phyloP scores from a whole-genome alignment of 2,113 vertebrate species.

The Synchiropus splendidus region DNA sequence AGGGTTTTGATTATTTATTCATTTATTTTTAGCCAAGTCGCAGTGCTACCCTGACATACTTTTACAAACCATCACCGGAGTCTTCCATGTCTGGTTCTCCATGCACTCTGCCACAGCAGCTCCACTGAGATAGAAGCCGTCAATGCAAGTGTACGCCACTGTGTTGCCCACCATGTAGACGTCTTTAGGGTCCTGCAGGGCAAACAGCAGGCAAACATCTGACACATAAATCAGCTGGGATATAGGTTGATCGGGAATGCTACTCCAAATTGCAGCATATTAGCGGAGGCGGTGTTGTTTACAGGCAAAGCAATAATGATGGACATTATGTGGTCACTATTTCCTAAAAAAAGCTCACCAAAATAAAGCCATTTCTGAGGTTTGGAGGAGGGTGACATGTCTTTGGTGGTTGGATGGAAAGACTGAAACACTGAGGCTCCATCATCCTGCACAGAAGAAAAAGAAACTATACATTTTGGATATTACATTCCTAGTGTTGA shows the following conservation, averaged over 20 bases:
- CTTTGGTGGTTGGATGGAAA: constrained; percentile 63
- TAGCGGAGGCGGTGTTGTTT: too few species aligned
- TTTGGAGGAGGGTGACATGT: constrained; percentile 73
- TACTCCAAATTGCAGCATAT: too few species aligned
- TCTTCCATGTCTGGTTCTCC: constrained; percentile 69
- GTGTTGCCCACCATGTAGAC: constrained; percentile 71
- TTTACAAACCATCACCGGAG: constrained; percentile 65
- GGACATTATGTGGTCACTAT: too few species aligned
- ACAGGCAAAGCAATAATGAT: neutral
- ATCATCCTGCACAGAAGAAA: constrained; percentile 62
- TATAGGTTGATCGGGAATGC: too few species aligned
- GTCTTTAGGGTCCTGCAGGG: constrained; percentile 56
- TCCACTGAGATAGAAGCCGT: constrained; percentile 70
- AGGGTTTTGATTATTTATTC: too few species aligned
- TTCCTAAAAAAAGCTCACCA: constrained; percentile 50
- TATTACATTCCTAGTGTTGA: too few species aligned
- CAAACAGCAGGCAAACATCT: neutral
- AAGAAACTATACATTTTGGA: neutral
- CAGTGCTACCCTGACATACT: constrained; percentile 68
- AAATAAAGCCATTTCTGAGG: constrained; percentile 78
- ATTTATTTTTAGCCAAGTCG: too few species aligned
- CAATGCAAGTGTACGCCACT: constrained; percentile 73
- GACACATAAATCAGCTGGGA: too few species aligned
- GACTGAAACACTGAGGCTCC: constrained; percentile 86
- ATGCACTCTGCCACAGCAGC: constrained; percentile 69